A percentile compares a stretch with the other conserved stretches of the same genome.
Conservation (phyloP, 2,113 vertebrate species). For the Proterorhinus semilunaris region DNA sequence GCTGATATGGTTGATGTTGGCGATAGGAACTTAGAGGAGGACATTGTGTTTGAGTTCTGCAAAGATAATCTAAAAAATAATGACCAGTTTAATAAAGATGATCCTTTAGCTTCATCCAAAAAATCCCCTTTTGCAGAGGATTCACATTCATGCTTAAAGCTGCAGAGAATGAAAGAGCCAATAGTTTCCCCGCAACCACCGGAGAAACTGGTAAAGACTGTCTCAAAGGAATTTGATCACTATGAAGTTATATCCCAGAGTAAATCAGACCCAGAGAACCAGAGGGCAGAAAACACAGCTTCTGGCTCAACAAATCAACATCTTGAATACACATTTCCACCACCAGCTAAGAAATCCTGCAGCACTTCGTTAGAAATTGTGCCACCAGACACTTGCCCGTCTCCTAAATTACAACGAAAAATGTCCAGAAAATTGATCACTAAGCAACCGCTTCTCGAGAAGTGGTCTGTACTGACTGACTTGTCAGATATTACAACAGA, state of each 20-base stretch:
- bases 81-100: conserved; percentile 27
- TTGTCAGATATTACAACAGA: conserved; percentile 67
- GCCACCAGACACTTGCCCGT: conserved; percentile 72
- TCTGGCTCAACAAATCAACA: conserved; percentile 47
- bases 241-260: conserved; percentile 37
- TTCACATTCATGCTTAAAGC: conserved; percentile 37
- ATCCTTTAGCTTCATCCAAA: conserved; percentile 29
- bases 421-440: conserved; percentile 74
- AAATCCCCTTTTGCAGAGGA: conserved; percentile 41
- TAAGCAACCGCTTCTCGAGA: conserved; percentile 52
- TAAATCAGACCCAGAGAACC: conserved; percentile 30
- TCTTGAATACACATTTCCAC: conserved; percentile 70
- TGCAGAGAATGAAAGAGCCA: conserved; percentile 25
- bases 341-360: conserved; percentile 78
- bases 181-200: conserved; percentile 21
- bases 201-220: conserved; percentile 6
- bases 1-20: conserved; percentile 23
- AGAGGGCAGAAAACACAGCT: conserved; percentile 28
- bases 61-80: conserved; percentile 39
- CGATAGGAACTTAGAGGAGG: conserved; percentile 41
- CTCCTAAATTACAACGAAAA: conserved; percentile 77
- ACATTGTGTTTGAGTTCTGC: conserved; percentile 55
- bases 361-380: conserved; percentile 70
- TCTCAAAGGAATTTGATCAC: conserved; percentile 22
- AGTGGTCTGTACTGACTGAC: conserved; percentile 66